Conservation (phyloP, 2,888 invertebrate species). For the Heliconius sara region DNA sequence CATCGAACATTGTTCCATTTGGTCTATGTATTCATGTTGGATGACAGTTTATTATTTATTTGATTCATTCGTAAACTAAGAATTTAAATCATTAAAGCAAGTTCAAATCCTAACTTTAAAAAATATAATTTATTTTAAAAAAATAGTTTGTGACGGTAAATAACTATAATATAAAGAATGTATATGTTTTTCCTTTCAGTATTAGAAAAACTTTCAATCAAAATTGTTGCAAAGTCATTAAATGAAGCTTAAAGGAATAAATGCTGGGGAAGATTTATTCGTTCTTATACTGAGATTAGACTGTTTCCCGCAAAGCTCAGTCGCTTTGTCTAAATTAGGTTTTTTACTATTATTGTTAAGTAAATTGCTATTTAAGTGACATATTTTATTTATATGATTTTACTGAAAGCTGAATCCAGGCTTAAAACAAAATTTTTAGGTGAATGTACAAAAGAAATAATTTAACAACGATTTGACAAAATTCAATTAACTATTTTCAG, state of each 20-base stretch:
- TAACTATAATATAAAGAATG: neutral
- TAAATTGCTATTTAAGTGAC: neutral
- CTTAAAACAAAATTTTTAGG: neutral
- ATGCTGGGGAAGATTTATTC: constrained; percentile 18
- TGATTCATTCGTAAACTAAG: neutral
- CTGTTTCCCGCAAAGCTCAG: constrained; percentile 19
- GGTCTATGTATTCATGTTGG: too few species aligned
- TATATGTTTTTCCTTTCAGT: neutral
- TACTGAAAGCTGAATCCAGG: neutral
- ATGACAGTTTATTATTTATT: too few species aligned
- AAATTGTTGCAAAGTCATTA: constrained; percentile 25
- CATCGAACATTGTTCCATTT: too few species aligned
- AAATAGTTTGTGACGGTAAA: neutral
- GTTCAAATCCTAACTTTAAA: neutral
- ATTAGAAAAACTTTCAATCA: constrained; percentile 30
- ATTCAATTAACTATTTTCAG: neutral
- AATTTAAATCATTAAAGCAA: neutral
- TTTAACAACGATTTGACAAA: neutral
- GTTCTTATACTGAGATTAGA: constrained; percentile 33
- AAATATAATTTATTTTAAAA: neutral
- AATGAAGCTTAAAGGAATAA: constrained; percentile 28
- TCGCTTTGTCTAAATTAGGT: constrained; percentile 23
- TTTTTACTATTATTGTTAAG: constrained; percentile 21
- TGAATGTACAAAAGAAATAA: neutral
- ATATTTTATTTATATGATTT: neutral